A percentile compares a stretch with the other conserved stretches of the same genome.
Conservation (phyloP, 2,888 invertebrate genomes). For the Rotaria magnacalcarata region DNA sequence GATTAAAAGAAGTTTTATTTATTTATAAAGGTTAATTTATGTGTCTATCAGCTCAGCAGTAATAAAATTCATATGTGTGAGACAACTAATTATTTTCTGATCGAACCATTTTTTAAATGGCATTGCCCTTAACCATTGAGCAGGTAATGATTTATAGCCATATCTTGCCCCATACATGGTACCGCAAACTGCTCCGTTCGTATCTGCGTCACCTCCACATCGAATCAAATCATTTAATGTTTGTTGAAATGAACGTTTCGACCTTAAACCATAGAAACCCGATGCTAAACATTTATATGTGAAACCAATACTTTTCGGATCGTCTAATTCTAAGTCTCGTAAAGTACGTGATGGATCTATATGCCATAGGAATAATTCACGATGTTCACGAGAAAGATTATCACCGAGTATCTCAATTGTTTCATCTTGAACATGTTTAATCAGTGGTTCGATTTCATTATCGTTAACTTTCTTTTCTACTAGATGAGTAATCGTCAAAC, state of each 20-base stretch:
- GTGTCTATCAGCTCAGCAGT: background rate
- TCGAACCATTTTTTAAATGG: constrained; percentile 28
- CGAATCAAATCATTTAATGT: constrained; percentile 13
- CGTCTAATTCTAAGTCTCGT: constrained; percentile 52
- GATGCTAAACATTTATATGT: constrained; percentile 55
- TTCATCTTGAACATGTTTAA: background rate
- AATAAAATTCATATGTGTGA: background rate
- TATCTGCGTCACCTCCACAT: constrained; percentile 24
- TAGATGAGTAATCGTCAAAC: background rate
- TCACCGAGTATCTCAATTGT: background rate
- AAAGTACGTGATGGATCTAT: constrained; percentile 47
- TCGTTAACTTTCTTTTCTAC: background rate
- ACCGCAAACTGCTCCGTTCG: constrained; percentile 21
- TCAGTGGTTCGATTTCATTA: background rate
- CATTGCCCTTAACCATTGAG: background rate
- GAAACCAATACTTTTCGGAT: constrained; percentile 50
- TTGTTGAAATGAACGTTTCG: background rate
- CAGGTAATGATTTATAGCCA: background rate
- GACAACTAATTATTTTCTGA: background rate
- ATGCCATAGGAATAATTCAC: background rate
- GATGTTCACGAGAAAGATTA: background rate
- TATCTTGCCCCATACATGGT: background rate
- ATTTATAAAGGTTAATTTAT: background rate
- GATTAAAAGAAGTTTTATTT: background rate
- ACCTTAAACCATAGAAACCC: constrained; percentile 54